Percentiles rank a stretch among this genome's conserved stretches.
Evolutionary conservation across 2,797 vertebrate species (phyloP).

Genomic region (Arremon aurantiirostris): DNA sequence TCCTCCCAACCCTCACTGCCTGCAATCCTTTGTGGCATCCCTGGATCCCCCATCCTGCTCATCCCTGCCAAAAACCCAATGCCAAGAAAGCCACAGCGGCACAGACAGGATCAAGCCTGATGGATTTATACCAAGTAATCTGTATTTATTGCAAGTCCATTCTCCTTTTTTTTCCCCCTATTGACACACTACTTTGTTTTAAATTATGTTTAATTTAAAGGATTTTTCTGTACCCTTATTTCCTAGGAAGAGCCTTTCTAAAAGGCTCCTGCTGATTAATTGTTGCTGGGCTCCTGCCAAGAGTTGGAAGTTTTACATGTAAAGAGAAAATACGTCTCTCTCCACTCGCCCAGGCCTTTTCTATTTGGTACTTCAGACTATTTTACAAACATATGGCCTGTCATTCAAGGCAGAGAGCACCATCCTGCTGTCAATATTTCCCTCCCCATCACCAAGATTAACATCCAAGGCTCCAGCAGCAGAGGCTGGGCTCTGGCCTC

Average conservation of each 20-base stretch:
- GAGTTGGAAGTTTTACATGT: conserved; percentile 49
- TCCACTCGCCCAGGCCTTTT: conserved; percentile 11
- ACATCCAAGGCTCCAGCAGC: not conserved
- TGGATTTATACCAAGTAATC: not conserved
- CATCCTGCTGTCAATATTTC: conserved; percentile 58
- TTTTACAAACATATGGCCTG: conserved; percentile 50
- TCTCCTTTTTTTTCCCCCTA: accelerated
- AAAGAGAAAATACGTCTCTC: conserved; percentile 36
- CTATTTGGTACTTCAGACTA: conserved; percentile 26
- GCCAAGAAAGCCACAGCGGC: accelerated
- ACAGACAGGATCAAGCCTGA: not conserved
- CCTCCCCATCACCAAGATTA: conserved; percentile 53
- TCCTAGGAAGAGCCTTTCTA: conserved; percentile 54
- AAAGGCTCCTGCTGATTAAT: conserved; percentile 63
- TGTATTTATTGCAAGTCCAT: not conserved
- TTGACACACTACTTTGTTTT: conserved; percentile 51
- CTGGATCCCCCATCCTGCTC: not conserved
- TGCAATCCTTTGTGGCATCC: not conserved
- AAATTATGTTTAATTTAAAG: conserved; percentile 64
- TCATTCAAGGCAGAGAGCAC: conserved; percentile 49
- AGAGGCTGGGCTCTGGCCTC: not conserved
- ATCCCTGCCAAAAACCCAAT: not conserved
- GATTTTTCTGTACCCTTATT: conserved; percentile 51
- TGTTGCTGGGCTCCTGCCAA: conserved; percentile 58
- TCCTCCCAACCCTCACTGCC: not conserved